Conservation (phyloP, 2,797 vertebrate species). For the Hypotaenidia philippensis region DNA sequence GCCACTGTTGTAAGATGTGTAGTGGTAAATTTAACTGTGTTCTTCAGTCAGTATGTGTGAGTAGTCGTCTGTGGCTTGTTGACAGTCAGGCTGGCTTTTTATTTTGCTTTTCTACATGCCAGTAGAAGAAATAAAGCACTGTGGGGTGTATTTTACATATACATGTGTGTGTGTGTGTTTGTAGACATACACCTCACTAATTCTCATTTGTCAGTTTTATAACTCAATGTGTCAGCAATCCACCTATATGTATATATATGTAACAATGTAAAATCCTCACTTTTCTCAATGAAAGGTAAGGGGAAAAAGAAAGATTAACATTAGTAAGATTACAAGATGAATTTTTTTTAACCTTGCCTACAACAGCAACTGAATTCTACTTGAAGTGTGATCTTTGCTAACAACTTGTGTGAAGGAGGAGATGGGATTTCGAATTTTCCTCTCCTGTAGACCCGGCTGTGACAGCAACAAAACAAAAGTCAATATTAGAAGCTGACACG, state of each 20-base stretch:
- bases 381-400: background rate
- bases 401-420: background rate
- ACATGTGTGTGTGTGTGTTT: background rate
- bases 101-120: background rate
- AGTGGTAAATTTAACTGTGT: background rate
- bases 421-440: background rate
- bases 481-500: background rate
- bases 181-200: background rate
- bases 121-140: background rate
- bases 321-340: background rate
- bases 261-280: background rate
- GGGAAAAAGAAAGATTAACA: background rate
- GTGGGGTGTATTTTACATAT: background rate
- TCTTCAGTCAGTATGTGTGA: background rate
- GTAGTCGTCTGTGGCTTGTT: background rate
- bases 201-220: background rate
- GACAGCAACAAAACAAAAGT: background rate
- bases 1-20: background rate
- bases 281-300: background rate
- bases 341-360: background rate
- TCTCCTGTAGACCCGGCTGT: background rate
- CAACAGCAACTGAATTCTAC: background rate
- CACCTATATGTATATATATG: background rate
- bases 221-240: background rate
- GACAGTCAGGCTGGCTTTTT: background rate